These are phyloP conservation scores for Aphelenchoides fujianensis DNA, from an alignment of 1,140 invertebrate species.

Conservation along the genomic window DNA sequence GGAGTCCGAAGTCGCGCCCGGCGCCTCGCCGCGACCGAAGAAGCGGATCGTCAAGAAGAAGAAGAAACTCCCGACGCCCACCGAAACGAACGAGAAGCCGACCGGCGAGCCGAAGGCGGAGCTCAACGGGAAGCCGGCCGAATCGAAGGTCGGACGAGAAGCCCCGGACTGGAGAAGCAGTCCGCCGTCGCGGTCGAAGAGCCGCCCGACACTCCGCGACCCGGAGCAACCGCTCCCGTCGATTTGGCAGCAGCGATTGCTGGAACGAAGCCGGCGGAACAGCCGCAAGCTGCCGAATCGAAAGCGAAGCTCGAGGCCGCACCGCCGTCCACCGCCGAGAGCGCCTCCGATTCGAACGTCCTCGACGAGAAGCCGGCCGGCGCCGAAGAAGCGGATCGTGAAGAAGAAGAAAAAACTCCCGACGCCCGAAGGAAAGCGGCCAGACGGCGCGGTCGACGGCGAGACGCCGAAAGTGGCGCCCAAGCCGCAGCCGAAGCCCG, in stretches of 20 bases:
- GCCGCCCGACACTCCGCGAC: too few relatives aligned
- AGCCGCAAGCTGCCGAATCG: neutral
- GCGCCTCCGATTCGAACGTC: neutral
- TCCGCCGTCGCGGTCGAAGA: neutral
- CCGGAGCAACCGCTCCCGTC: too few relatives aligned
- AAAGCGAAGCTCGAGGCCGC: neutral
- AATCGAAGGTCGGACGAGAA: neutral
- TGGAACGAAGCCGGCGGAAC: neutral
- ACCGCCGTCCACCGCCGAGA: neutral
- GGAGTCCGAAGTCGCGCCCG: neutral
- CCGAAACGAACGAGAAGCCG: neutral
- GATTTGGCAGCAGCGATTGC: too few relatives aligned
- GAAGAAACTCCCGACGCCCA: neutral
- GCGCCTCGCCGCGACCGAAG: neutral
- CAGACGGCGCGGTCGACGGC: neutral
- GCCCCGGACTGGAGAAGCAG: neutral
- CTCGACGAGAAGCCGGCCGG: neutral
- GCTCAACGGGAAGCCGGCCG: neutral
- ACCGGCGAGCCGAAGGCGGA: neutral
- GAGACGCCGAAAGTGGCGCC: neutral
- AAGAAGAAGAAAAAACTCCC: constrained; percentile 1
- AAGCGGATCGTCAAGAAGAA: neutral
- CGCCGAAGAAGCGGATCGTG: constrained; percentile 10
- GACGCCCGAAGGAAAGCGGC: neutral
- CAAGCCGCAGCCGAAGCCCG: neutral